These are phyloP conservation scores for Caradrina kadenii DNA, from an alignment of 2,888 invertebrate species.

Conservation along the genomic window DNA sequence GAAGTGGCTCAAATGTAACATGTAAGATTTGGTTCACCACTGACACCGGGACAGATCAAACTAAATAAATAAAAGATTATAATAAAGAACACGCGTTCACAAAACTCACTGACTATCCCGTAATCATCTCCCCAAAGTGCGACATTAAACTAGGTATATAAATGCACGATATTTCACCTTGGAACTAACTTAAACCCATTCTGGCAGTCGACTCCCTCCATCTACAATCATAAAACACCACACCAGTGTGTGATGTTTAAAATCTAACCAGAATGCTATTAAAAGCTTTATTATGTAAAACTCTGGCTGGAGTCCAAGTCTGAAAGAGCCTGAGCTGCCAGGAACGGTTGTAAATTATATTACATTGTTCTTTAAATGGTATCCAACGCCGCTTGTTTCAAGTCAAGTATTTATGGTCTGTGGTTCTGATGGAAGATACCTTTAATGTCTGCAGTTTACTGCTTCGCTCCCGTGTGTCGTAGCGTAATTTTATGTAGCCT, in stretches of 20 bases:
- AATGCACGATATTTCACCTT: conserved; percentile 50
- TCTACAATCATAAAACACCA: conserved; percentile 46
- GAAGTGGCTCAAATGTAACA: too few relatives aligned
- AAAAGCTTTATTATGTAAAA: conserved; percentile 75
- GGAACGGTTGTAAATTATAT: conserved; percentile 72
- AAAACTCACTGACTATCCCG: not conserved
- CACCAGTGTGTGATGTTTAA: conserved; percentile 65
- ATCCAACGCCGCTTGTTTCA: conserved; percentile 60
- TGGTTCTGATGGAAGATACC: conserved; percentile 50
- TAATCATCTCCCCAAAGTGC: conserved; percentile 6
- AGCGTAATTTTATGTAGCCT: too few relatives aligned
- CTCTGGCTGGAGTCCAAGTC: conserved; percentile 71
- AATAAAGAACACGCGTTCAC: too few relatives aligned
- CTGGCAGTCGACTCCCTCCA: conserved; percentile 47
- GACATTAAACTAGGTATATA: conserved; percentile 36
- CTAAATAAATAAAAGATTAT: too few relatives aligned
- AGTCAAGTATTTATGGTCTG: conserved; percentile 55
- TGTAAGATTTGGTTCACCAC: too few relatives aligned
- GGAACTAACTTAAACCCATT: conserved; percentile 37
- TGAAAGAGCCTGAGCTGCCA: conserved; percentile 66
- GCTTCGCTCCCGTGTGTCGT: too few relatives aligned
- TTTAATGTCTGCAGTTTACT: not conserved
- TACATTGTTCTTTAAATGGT: conserved; percentile 79
- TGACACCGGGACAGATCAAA: too few relatives aligned
- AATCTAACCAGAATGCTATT: conserved; percentile 70